phyloP scores from a whole-genome alignment of 2,113 vertebrate species.

The Corythornis cristatus region DNA sequence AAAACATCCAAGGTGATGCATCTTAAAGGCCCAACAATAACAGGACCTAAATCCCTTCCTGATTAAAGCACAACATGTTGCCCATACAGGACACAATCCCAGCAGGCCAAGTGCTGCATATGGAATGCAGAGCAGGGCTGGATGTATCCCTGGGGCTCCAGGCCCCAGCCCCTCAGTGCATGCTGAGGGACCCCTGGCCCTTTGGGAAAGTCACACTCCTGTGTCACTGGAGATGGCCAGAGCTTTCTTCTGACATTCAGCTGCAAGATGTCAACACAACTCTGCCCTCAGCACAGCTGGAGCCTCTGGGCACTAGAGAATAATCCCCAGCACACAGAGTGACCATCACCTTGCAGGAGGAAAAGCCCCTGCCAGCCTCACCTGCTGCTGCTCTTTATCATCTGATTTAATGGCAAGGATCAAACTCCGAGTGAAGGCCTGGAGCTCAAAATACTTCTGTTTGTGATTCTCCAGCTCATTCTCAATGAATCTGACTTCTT shows the following conservation, averaged over 20 bases:
- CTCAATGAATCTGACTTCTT: constrained; percentile 95
- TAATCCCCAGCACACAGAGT: neutral
- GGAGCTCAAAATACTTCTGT: constrained; percentile 91
- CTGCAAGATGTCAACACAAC: neutral
- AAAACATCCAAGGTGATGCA: neutral
- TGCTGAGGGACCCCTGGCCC: neutral
- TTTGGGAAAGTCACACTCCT: neutral
- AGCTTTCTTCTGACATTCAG: neutral
- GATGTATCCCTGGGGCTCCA: neutral
- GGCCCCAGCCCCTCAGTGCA: neutral
- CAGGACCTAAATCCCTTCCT: neutral
- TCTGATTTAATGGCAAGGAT: constrained; percentile 88
- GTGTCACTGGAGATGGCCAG: neutral
- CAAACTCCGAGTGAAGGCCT: constrained; percentile 88
- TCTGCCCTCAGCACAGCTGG: neutral
- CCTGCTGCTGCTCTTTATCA: constrained; percentile 94
- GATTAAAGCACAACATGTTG: neutral
- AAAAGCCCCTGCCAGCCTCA: constrained; percentile 43
- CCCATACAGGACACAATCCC: neutral
- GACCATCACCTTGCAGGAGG: neutral
- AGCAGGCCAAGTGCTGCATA: neutral
- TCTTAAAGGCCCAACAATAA: neutral
- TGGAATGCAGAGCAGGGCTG: fast-evolving
- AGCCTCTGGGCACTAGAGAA: neutral
- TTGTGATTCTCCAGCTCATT: constrained; percentile 93